phyloP scores from a whole-genome alignment of 35 echinoderm and acorn worm species.

The Ophioderma brevispina region DNA sequence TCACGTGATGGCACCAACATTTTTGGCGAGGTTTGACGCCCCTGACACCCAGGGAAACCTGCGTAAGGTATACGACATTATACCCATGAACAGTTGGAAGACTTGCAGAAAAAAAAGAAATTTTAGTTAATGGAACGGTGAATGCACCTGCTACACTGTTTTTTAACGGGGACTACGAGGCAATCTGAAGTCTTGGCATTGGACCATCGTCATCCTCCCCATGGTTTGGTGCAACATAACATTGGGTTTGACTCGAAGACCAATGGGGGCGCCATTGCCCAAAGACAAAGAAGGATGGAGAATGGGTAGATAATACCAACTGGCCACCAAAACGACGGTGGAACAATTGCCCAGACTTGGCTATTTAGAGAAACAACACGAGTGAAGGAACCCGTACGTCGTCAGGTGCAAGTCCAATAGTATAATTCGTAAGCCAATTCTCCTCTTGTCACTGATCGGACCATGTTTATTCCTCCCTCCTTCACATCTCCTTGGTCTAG shows the following conservation, averaged over 20 bases:
- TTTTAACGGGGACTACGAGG: background rate
- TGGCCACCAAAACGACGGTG: background rate
- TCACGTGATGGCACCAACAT: background rate
- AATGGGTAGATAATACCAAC: background rate
- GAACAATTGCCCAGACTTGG: background rate
- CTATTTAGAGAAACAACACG: background rate
- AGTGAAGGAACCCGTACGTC: background rate
- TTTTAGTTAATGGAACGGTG: background rate
- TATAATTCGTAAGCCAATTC: background rate
- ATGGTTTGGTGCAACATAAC: background rate
- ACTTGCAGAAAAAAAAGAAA: background rate
- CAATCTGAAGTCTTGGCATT: background rate
- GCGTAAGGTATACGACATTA: background rate
- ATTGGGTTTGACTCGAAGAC: background rate
- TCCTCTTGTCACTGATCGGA: constrained; percentile 4
- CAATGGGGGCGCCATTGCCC: background rate
- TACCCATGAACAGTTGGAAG: background rate
- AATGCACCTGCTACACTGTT: background rate
- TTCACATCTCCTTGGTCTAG: background rate
- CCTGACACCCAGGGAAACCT: background rate
- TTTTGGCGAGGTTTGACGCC: background rate
- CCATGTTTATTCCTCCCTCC: constrained; percentile 4
- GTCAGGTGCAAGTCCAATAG: background rate
- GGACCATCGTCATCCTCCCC: background rate
- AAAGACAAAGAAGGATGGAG: background rate